Percentiles rank a stretch among this genome's conserved stretches.
Evolutionary conservation across 1,140 invertebrate species (phyloP).

Genomic region (Aphelinus atriplicis): DNA sequence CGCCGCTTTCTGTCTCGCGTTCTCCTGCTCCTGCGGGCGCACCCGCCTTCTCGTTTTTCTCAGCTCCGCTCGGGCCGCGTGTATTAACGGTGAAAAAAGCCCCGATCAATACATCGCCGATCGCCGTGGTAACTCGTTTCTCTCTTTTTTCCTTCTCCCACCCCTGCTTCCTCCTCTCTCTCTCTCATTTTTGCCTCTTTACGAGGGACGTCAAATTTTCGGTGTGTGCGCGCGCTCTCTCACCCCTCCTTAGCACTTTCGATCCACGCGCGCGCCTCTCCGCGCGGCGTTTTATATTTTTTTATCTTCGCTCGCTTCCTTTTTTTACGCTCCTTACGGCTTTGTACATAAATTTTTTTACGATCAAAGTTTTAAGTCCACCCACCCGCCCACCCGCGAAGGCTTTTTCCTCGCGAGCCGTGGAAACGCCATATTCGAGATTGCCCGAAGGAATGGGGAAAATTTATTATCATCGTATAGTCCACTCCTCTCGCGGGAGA

Average conservation of each 20-base stretch:
- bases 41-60: neutral
- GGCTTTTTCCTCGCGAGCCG: conserved; percentile 1
- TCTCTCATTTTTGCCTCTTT: conserved; percentile 1
- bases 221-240: neutral
- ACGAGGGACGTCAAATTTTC: conserved; percentile 20
- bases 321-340: conserved; percentile 32
- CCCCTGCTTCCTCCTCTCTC: neutral
- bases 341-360: conserved; percentile 36
- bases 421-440: conserved; percentile 29
- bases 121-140: conserved; percentile 39
- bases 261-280: neutral
- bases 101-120: conserved; percentile 48
- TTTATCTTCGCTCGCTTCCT: conserved; percentile 23
- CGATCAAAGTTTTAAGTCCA: conserved; percentile 26
- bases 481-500: neutral
- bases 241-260: neutral
- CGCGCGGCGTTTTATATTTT: conserved; percentile 27
- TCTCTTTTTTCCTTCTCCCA: neutral
- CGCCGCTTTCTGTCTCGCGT: neutral
- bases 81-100: conserved; percentile 46
- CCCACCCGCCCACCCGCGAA: conserved; percentile 3
- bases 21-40: neutral
- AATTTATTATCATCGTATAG: conserved; percentile 27
- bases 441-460: conserved; percentile 2
- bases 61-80: conserved; percentile 1